These are phyloP conservation scores for Riparia riparia DNA, from an alignment of 2,113 vertebrate species.

Conservation along the genomic window DNA sequence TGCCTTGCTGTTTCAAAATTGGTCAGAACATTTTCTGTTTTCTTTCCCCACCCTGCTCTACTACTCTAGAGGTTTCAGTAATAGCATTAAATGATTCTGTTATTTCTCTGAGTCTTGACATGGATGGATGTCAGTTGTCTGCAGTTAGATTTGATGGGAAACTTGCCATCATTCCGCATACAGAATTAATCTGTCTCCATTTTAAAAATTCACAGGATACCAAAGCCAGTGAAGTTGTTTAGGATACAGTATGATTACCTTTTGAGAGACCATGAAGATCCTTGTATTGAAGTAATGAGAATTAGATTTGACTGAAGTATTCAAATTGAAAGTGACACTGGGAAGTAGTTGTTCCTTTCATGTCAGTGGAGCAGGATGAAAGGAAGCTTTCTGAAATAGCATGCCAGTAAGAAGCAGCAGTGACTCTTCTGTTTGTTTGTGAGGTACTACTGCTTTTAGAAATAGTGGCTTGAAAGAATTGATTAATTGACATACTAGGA, in stretches of 20 bases:
- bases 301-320: neutral
- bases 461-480: neutral
- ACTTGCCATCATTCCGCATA: neutral
- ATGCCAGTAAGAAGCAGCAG: neutral
- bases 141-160: neutral
- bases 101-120: neutral
- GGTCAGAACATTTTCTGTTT: neutral
- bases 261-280: neutral
- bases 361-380: neutral
- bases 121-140: neutral
- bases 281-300: neutral
- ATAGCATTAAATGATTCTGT: neutral
- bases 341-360: neutral
- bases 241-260: rapidly evolving
- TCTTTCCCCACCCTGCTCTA: rapidly evolving
- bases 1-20: neutral
- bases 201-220: neutral
- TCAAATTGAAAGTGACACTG: neutral
- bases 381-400: neutral
- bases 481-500: neutral
- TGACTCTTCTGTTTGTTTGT: neutral
- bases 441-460: neutral
- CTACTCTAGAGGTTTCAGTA: neutral
- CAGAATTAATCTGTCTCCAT: neutral
- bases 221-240: neutral